phyloP scores from a whole-genome alignment of 2,888 invertebrate species.

The Plebejus argus region DNA sequence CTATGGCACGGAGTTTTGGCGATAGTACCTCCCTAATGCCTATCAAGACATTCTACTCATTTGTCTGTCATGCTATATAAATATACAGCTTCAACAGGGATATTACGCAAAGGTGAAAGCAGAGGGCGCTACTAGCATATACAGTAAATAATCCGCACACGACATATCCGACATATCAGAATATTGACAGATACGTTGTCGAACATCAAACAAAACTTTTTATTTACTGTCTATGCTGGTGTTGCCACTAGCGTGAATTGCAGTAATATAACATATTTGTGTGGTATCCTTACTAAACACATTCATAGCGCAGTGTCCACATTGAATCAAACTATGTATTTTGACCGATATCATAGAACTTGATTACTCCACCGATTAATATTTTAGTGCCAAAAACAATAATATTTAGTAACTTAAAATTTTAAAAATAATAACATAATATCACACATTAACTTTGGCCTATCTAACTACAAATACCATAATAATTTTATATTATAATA shows the following conservation, averaged over 20 bases:
- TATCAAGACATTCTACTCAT: too few species aligned
- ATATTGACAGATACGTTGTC: background rate
- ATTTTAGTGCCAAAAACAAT: background rate
- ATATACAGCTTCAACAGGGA: too few species aligned
- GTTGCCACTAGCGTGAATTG: too few species aligned
- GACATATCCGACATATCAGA: too few species aligned
- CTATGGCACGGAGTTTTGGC: background rate
- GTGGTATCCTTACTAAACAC: too few species aligned
- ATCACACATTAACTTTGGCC: background rate
- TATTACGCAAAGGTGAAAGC: too few species aligned
- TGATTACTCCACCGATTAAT: background rate
- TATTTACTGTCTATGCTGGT: too few species aligned
- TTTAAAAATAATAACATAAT: background rate
- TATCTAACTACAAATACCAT: background rate
- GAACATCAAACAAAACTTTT: background rate
- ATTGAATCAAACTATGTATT: background rate
- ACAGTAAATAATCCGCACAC: background rate
- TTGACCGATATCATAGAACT: background rate
- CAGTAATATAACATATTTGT: too few species aligned
- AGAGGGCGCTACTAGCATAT: too few species aligned
- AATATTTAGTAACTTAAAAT: background rate
- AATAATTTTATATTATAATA: background rate
- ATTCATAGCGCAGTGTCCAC: too few species aligned
- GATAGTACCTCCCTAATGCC: too few species aligned
- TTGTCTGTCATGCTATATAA: too few species aligned